Conservation (phyloP, 2,888 invertebrate genomes). For the Busseola fusca region DNA sequence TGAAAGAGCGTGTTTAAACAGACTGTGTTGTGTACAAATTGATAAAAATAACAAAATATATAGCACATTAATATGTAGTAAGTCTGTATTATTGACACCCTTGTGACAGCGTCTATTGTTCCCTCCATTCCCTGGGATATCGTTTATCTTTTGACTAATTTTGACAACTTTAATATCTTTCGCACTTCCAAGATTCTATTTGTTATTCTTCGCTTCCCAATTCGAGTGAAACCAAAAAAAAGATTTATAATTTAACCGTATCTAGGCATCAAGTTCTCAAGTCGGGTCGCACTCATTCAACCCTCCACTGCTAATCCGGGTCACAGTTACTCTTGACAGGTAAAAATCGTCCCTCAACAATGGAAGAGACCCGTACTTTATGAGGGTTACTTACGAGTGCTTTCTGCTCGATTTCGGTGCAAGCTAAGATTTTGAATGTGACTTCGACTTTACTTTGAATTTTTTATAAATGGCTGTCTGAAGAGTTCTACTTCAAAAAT, state of each 20-base stretch:
- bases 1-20: not conserved
- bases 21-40: not conserved
- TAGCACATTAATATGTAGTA: not conserved
- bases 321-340: conserved; percentile 71
- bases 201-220: conserved; percentile 23
- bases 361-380: conserved; percentile 68
- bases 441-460: conserved; percentile 56
- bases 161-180: not conserved
- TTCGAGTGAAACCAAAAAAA: conserved; percentile 20
- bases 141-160: conserved; percentile 1
- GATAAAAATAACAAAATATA: conserved; percentile 16
- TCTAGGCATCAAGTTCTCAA: conserved; percentile 57
- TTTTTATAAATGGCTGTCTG: conserved; percentile 36
- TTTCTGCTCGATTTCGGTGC: conserved; percentile 60
- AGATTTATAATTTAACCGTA: conserved; percentile 48
- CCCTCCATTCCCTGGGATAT: not conserved
- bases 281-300: conserved; percentile 58
- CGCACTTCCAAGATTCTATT: conserved; percentile 11
- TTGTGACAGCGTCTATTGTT: too few species aligned
- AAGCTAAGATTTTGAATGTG: conserved; percentile 56
- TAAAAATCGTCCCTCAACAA: conserved; percentile 70
- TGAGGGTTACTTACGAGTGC: conserved; percentile 69
- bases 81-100: not conserved
- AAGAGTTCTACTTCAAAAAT: too few species aligned
- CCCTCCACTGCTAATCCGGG: conserved; percentile 69